Conservation (phyloP, 1,140 invertebrate genomes). For the Odontomachus brunneus region DNA sequence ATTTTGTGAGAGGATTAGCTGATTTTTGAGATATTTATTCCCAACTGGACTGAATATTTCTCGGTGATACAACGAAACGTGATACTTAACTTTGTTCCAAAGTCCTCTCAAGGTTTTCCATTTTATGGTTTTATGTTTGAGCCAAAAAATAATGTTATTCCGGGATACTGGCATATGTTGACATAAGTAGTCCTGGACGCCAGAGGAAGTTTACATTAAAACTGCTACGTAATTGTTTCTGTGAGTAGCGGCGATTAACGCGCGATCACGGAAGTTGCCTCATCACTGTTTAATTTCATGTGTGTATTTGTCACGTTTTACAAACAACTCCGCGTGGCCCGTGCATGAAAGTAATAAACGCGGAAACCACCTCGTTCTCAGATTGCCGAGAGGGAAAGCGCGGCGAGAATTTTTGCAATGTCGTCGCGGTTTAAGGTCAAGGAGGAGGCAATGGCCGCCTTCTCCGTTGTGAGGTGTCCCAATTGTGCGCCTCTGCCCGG, state of each 20-base stretch:
- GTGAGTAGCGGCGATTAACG: neutral
- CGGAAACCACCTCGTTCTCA: constrained; percentile 38
- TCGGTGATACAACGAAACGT: no score
- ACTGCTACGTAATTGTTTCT: neutral
- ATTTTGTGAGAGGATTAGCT: no score
- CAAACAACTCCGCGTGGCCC: neutral
- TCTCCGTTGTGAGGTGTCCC: neutral
- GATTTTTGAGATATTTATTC: no score
- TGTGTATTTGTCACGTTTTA: constrained; percentile 4
- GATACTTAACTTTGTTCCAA: no score
- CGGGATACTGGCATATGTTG: no score
- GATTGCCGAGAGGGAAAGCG: constrained; percentile 66
- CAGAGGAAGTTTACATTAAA: neutral
- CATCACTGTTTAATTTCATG: constrained; percentile 20
- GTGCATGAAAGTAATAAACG: constrained; percentile 10
- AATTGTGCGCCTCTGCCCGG: neutral
- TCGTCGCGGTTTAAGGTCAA: constrained; percentile 41
- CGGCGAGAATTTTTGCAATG: constrained; percentile 43
- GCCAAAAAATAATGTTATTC: no score
- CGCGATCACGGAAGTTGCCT: neutral
- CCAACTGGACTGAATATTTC: no score
- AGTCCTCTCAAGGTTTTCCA: no score
- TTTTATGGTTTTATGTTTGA: no score
- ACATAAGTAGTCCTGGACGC: neutral
- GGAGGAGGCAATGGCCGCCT: neutral